phyloP scores from a whole-genome alignment of 2,113 vertebrate species.

The Aix galericulata region DNA sequence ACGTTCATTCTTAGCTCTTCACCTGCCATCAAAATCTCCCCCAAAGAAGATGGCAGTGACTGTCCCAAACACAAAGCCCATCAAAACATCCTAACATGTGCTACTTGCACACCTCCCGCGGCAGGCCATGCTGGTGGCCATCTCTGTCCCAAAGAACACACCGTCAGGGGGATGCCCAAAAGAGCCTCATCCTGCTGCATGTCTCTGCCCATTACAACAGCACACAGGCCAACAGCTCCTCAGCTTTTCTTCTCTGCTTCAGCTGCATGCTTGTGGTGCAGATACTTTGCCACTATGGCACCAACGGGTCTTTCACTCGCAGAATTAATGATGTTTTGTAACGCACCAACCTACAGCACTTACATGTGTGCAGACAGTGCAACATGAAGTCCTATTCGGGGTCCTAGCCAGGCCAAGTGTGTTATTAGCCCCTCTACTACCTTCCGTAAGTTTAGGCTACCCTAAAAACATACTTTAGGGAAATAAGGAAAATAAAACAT shows the following conservation, averaged over 20 bases:
- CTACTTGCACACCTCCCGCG: not conserved
- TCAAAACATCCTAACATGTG: not conserved
- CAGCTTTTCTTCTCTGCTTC: not conserved
- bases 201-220: accelerated
- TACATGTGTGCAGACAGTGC: accelerated
- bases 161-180: accelerated
- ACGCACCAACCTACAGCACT: accelerated
- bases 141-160: accelerated
- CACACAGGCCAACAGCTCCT: not conserved
- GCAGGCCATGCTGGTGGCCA: not conserved
- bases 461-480: not conserved
- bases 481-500: not conserved
- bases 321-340: not conserved
- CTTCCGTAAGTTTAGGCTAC: not conserved
- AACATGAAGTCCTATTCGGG: not conserved
- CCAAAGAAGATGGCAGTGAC: not conserved
- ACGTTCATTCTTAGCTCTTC: not conserved
- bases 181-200: not conserved
- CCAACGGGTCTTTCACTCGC: not conserved
- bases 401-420: not conserved
- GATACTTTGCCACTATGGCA: accelerated
- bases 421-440: not conserved
- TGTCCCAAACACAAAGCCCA: not conserved
- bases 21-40: not conserved
- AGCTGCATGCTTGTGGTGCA: accelerated